These are phyloP conservation scores for Embidobia sp. DNA, from an alignment of 2,888 invertebrate genomes.

Conservation along the genomic window DNA sequence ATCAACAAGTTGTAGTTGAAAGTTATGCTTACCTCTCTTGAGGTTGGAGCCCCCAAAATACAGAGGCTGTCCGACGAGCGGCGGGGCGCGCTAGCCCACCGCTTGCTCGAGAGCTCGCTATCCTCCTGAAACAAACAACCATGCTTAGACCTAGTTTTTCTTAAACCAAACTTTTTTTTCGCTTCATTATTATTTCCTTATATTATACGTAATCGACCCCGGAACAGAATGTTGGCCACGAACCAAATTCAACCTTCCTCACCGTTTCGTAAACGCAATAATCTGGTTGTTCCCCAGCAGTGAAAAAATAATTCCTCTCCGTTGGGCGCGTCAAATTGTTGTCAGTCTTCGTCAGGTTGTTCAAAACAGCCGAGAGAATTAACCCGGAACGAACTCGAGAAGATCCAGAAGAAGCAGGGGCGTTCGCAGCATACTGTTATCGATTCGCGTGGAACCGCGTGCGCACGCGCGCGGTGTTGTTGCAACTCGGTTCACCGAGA, in stretches of 20 bases:
- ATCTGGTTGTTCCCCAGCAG: no score
- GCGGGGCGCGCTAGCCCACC: conserved; percentile 86
- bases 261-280: no score
- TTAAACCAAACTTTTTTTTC: no score
- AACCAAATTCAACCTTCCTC: no score
- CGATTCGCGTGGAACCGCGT: conserved; percentile 41
- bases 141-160: no score
- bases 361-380: no score
- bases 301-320: no score
- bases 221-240: no score
- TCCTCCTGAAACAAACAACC: conserved; percentile 84
- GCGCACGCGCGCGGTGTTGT: conserved; percentile 46
- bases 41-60: conserved; percentile 80
- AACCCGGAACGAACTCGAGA: conserved; percentile 9
- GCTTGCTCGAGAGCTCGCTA: conserved; percentile 86
- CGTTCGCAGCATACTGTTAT: conserved; percentile 22
- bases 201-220: no score
- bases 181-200: no score
- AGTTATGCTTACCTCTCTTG: conserved; percentile 77
- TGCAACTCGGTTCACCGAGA: conserved; percentile 20
- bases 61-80: conserved; percentile 81
- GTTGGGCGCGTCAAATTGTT: no score
- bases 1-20: background rate
- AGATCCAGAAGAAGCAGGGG: conserved; percentile 34
- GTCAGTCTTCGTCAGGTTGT: no score